A percentile compares a stretch with the other conserved stretches of the same genome.
Conservation (phyloP, 2,888 invertebrate species). For the Callosobruchus maculatus region DNA sequence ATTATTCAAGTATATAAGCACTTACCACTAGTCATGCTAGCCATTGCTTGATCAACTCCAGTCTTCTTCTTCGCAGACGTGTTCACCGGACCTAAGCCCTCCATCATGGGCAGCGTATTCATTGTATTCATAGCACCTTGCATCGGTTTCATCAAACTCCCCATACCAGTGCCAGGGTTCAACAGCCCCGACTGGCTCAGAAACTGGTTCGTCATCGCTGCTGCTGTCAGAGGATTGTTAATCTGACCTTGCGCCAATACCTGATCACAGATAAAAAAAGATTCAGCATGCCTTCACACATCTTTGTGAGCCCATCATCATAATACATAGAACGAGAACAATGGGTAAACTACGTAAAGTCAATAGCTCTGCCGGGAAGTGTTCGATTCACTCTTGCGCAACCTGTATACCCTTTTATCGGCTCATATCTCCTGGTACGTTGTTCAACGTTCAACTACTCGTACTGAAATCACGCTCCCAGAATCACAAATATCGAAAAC, state of each 20-base stretch:
- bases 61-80: constrained; percentile 20
- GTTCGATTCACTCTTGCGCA: too few relatives aligned
- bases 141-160: constrained; percentile 19
- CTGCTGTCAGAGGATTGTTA: constrained; percentile 24
- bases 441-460: too few relatives aligned
- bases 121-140: constrained; percentile 6
- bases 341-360: too few relatives aligned
- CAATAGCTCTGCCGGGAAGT: too few relatives aligned
- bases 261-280: not conserved
- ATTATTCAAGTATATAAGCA: too few relatives aligned
- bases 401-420: too few relatives aligned
- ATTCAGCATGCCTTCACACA: too few relatives aligned
- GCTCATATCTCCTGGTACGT: too few relatives aligned
- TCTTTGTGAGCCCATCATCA: too few relatives aligned
- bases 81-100: constrained; percentile 21
- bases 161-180: constrained; percentile 11
- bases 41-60: constrained; percentile 19
- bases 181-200: constrained; percentile 23
- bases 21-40: constrained; percentile 17
- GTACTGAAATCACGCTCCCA: too few relatives aligned
- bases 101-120: constrained; percentile 12
- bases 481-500: too few relatives aligned
- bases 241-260: constrained; percentile 31
- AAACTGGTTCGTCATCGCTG: constrained; percentile 26
- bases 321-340: too few relatives aligned